Conservation (phyloP, 2,113 vertebrate genomes). For the Procavia capensis region DNA sequence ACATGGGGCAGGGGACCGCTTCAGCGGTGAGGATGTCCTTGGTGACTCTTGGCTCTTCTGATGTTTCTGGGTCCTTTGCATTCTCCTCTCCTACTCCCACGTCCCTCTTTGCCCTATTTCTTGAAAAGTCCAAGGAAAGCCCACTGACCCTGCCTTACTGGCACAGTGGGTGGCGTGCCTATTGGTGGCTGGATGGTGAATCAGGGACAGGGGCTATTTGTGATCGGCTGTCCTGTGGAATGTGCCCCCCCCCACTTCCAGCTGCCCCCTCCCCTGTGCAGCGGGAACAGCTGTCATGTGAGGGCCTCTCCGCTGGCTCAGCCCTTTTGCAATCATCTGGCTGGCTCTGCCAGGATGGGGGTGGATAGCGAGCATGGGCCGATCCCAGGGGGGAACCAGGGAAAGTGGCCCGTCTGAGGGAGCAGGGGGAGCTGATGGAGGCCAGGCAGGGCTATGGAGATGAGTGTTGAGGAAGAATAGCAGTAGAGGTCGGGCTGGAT, state of each 20-base stretch:
- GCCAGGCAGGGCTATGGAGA: neutral
- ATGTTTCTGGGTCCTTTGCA: neutral
- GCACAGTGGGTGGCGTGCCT: neutral
- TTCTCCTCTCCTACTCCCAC: neutral
- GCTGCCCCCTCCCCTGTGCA: constrained; percentile 52
- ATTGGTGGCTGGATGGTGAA: neutral
- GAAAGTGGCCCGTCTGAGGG: neutral
- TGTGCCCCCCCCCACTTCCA: constrained; percentile 57
- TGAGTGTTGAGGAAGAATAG: neutral
- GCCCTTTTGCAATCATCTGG: constrained; percentile 77
- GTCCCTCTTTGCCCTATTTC: neutral
- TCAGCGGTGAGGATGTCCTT: neutral
- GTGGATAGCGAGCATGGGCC: constrained; percentile 30
- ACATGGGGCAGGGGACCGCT: neutral
- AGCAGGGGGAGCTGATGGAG: too few relatives aligned
- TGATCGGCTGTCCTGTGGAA: constrained; percentile 65
- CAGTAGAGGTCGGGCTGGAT: neutral
- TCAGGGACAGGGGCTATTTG: constrained; percentile 51
- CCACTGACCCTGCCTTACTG: neutral
- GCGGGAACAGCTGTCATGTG: constrained; percentile 75
- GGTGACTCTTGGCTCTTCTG: neutral
- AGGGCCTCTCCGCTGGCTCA: constrained; percentile 77
- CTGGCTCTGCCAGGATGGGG: constrained; percentile 46
- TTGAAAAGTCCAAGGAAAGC: neutral
- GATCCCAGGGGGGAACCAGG: constrained; percentile 23